phyloP scores from a whole-genome alignment of 2,888 invertebrate genomes.

The Hedychridium roseum region DNA sequence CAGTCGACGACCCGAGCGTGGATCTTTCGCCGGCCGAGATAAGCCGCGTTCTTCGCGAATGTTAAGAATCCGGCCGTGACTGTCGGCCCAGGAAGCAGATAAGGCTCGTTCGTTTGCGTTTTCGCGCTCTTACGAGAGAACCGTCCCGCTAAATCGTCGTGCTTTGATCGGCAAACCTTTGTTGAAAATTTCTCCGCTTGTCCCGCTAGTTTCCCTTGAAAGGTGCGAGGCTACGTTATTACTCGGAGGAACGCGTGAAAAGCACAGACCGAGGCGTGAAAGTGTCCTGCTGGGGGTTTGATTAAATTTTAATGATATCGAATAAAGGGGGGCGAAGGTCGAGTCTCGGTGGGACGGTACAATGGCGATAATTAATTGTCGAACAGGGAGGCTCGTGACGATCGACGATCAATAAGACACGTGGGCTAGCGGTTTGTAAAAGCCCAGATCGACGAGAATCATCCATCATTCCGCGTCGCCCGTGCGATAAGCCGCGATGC shows the following conservation, averaged over 20 bases:
- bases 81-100: constrained; percentile 26
- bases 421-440: too few relatives aligned
- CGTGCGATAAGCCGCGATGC: constrained; percentile 17
- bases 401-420: too few relatives aligned
- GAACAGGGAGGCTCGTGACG: too few relatives aligned
- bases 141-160: constrained; percentile 3
- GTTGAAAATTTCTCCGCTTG: constrained; percentile 4
- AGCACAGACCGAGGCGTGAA: too few relatives aligned
- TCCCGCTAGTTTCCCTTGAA: constrained; percentile 27
- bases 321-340: constrained; percentile 3
- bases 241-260: constrained; percentile 3
- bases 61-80: constrained; percentile 37
- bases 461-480: constrained; percentile 41
- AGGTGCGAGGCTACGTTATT: constrained; percentile 10
- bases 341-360: constrained; percentile 6
- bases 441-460: constrained; percentile 11
- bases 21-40: constrained; percentile 38
- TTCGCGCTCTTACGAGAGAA: constrained; percentile 5
- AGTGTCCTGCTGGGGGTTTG: too few relatives aligned
- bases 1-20: constrained; percentile 39
- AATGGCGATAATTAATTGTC: too few relatives aligned
- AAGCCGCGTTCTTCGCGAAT: constrained; percentile 40
- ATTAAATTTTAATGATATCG: too few relatives aligned
- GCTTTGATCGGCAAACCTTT: constrained; percentile 5
- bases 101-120: constrained; percentile 31